These are phyloP conservation scores for Drosophila borborema DNA, from an alignment of 2,888 invertebrate genomes.

Conservation along the genomic window DNA sequence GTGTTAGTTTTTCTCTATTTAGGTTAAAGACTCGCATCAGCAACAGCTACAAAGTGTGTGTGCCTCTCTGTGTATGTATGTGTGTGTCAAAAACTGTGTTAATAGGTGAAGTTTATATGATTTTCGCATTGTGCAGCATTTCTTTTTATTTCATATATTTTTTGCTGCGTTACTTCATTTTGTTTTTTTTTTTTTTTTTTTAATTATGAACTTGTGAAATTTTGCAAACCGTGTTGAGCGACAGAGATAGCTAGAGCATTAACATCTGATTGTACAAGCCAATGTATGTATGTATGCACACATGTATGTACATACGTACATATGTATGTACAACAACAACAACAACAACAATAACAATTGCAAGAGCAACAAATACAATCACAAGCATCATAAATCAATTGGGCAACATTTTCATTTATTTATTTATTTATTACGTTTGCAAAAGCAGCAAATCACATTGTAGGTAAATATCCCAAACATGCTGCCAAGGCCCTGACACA, in stretches of 20 bases:
- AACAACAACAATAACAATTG: not conserved
- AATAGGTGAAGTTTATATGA: slow-evolving; percentile 73
- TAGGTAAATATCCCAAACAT: slow-evolving; percentile 29
- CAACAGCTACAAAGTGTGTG: slow-evolving; percentile 1
- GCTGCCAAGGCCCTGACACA: not conserved
- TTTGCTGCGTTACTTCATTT: slow-evolving; percentile 14
- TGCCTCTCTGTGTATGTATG: not conserved
- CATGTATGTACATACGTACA: no score
- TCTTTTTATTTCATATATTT: slow-evolving; percentile 1
- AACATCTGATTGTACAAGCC: slow-evolving; percentile 5
- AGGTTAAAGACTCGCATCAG: slow-evolving; percentile 62
- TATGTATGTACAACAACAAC: not conserved
- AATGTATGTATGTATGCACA: not conserved
- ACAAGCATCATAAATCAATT: slow-evolving; percentile 64
- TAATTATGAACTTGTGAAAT: slow-evolving; percentile 1
- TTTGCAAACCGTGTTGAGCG: not conserved
- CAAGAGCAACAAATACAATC: not conserved
- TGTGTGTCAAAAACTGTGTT: slow-evolving; percentile 64
- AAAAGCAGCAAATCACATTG: slow-evolving; percentile 51
- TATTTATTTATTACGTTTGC: slow-evolving; percentile 67
- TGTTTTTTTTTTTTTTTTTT: slow-evolving; percentile 16
- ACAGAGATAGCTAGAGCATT: slow-evolving; percentile 4
- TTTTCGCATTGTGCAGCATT: slow-evolving; percentile 37
- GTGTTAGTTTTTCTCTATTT: slow-evolving; percentile 44
- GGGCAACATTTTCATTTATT: slow-evolving; percentile 71